Base-by-base conservation (phyloP, 2,888 invertebrate genomes). In the Phoenoteleia sp. region DNA sequence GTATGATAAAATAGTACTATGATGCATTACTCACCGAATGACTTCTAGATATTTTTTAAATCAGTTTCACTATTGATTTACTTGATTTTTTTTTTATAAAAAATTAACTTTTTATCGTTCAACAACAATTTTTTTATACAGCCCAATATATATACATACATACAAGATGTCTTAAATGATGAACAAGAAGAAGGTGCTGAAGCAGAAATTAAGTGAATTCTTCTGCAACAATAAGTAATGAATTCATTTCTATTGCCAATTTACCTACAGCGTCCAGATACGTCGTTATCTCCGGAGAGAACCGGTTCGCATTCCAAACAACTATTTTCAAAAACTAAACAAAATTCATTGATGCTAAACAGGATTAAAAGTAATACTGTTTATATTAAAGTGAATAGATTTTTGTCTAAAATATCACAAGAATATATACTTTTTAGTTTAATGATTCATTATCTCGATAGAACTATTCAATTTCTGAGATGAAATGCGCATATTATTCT, bases 111-210 rank as follows among this genome's bases (percentile, higher is more conserved):
- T n/a, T n/a, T n/a, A n/a, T n/a, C n/a, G n/a, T n/a, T n/a, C n/a
- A n/a, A n/a, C n/a, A n/a, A n/a, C n/a, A n/a, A n/a, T n/a, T n/a
- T n/a, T n/a, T n/a, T n/a, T n/a, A n/a, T n/a, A n/a, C n/a, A n/a
- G n/a, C n/a, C n/a, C n/a, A n/a, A n/a, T n/a, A n/a, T n/a, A n/a
- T n/a, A n/a, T n/a, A n/a, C n/a, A n/a, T n/a, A n/a, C n/a, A n/a
- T n/a, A n/a, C n/a, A n/a, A n/a, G n/a, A n/a, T 2, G 15, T 60
- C 13, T 21, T 13, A 33, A 27, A 58, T 39, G 23, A n/a, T 60
- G 36, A 23, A 17, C 11, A 52, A 39, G 29, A 54, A 71, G 56
- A 58, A 87, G 87, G 88, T 89, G 87, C 87, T 88, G 87, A 87
- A 86, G 84, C 71, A 81, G 49, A 84, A 86, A 88, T 88, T 88